Conservation (phyloP, 2,888 invertebrate species). For the Taphrorychus bicolor region DNA sequence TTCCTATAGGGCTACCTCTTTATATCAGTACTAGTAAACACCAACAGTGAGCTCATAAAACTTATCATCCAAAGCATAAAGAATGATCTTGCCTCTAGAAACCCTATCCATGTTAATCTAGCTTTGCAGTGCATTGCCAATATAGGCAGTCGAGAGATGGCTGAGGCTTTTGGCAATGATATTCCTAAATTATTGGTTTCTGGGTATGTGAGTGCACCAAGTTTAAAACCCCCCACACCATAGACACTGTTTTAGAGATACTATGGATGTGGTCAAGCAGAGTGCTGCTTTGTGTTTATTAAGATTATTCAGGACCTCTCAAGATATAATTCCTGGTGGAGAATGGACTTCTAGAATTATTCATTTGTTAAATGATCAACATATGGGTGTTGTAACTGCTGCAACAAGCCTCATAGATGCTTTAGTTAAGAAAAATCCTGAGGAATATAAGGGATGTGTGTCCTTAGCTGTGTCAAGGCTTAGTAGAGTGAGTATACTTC, state of each 20-base stretch:
- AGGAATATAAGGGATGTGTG: conserved; percentile 99
- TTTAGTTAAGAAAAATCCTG: conserved; percentile 97
- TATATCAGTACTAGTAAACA: conserved; percentile 98
- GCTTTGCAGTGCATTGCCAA: conserved; percentile 99
- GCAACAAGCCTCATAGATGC: conserved; percentile 98
- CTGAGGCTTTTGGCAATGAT: conserved; percentile 98
- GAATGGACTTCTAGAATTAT: conserved; percentile 99
- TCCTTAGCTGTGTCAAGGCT: conserved; percentile 96
- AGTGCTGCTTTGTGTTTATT: conserved; percentile 97
- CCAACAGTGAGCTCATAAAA: conserved; percentile 98
- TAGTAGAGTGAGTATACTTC: conserved; percentile 73
- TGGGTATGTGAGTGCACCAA: conserved; percentile 67
- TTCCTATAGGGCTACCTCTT: conserved; percentile 90
- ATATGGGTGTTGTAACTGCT: conserved; percentile 99
- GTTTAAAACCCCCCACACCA: neutral
- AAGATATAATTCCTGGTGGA: conserved; percentile 95
- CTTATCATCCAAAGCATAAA: conserved; percentile 99
- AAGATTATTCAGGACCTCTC: conserved; percentile 91
- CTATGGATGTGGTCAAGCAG: conserved; percentile 99
- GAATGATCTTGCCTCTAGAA: conserved; percentile 95
- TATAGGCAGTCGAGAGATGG: conserved; percentile 99
- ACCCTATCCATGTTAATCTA: conserved; percentile 98
- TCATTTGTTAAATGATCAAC: conserved; percentile 97
- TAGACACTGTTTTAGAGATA: conserved; percentile 77
- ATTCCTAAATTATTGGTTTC: conserved; percentile 98